Base-by-base conservation (phyloP, 2,113 vertebrate species). In the Theristicus caerulescens region DNA sequence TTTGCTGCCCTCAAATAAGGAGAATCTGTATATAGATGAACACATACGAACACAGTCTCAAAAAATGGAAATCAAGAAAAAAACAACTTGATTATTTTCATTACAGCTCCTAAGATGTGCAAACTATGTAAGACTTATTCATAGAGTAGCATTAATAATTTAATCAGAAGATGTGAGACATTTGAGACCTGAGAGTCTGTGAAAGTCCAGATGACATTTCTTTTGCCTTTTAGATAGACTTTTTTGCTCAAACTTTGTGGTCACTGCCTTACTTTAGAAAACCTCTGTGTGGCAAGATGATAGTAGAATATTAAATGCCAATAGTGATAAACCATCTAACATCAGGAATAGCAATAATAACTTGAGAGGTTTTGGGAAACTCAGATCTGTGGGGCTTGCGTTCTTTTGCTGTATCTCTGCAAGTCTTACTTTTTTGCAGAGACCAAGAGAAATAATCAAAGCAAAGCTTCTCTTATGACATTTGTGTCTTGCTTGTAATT, bases 401-500 rank as follows among this genome's bases (percentile, higher is more conserved):
- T 38, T 82, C 44, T 82, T 88, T 73, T 62, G 70, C 58, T 70
- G 0, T 22, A 16, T 69, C 71, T 36, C 74, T 82, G 58, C 54
- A 54, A 16, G 57, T 80, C 66, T 47, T 82, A 7, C 44, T 25
- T 80, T 44, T 58, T 79, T 82, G 11, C 38, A 49, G 80, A 52
- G 59, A 86, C 79, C 14, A 38, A 69, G 71, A 73, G 89, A 73
- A 94, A 16, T 5, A 71, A 82, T 86, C 74, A 83, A 58, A 94
- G 95, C 91, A 93, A 90, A 93, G n/a, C 82, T 93, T 88, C 85
- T 73, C 91, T 55, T 93, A 6, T 19, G 82, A 36, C 54, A 14
- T 90, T 95, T 82, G 86, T 70, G 78, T 83, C 84, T 32, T 86
- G 89, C 87, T 95, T 94, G 93, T 90, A 94, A 88, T 95, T 93